Evolutionary conservation across 2,888 invertebrate species (phyloP).

Genomic region (Girardia tigrina): DNA sequence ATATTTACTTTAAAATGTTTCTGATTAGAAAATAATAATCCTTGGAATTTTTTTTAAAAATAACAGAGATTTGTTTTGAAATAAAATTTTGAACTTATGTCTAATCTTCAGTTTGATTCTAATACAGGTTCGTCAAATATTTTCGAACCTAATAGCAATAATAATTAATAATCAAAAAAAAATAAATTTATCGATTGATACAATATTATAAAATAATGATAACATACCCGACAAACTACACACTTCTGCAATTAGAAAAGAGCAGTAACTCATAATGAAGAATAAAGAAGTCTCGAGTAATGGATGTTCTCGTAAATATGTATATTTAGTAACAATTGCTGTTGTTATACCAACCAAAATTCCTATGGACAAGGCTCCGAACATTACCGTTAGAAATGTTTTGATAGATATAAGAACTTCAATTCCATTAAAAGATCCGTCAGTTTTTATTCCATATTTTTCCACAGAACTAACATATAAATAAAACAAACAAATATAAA

Average conservation of each 20-base stretch:
- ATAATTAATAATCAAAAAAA: too few relatives aligned
- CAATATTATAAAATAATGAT: too few relatives aligned
- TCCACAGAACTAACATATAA: constrained; percentile 29
- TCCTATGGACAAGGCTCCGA: constrained; percentile 75
- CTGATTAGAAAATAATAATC: too few relatives aligned
- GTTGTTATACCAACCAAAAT: constrained; percentile 81
- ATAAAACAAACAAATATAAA: background rate
- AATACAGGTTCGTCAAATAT: too few relatives aligned
- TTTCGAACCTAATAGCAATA: too few relatives aligned
- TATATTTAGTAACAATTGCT: constrained; percentile 69
- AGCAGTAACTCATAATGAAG: constrained; percentile 90
- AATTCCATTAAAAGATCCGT: constrained; percentile 24
- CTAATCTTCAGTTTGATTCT: too few relatives aligned
- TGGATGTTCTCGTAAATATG: constrained; percentile 66
- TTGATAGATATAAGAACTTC: constrained; percentile 72
- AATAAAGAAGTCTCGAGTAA: constrained; percentile 85
- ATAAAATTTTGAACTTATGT: too few relatives aligned
- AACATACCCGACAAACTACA: constrained; percentile 53
- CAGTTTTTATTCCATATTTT: constrained; percentile 30
- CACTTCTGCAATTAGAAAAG: constrained; percentile 88
- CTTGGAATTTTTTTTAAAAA: too few relatives aligned
- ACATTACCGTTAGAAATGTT: constrained; percentile 80
- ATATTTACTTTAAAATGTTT: too few relatives aligned
- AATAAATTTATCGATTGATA: too few relatives aligned
- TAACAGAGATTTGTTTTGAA: too few relatives aligned